Conservation (phyloP, 2,113 vertebrate genomes). For the Sinocyclocheilus maitianheensis region DNA sequence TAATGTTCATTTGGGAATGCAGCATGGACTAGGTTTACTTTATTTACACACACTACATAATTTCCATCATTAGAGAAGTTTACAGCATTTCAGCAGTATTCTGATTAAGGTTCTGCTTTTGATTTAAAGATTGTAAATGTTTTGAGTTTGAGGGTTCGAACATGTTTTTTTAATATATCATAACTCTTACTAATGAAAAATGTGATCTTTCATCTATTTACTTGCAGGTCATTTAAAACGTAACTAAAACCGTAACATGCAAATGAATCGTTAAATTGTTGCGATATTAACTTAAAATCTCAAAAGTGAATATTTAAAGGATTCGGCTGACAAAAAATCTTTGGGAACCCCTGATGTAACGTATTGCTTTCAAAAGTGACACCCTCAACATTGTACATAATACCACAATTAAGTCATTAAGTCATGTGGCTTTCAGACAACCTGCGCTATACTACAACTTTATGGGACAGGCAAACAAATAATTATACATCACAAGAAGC, state of each 20-base stretch:
- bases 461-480: background rate
- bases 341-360: too few species aligned
- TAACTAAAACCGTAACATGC: too few species aligned
- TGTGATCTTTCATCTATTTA: background rate
- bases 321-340: too few species aligned
- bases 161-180: background rate
- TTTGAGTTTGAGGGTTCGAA: background rate
- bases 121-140: background rate
- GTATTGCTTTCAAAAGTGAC: too few species aligned
- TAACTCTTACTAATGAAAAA: background rate
- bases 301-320: too few species aligned
- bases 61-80: too few species aligned
- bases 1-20: too few species aligned
- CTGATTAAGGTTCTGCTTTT: background rate
- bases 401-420: background rate
- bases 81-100: background rate
- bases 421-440: background rate
- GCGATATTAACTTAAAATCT: too few species aligned
- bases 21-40: too few species aligned
- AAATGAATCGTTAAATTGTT: too few species aligned
- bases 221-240: background rate
- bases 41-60: too few species aligned
- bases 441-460: background rate
- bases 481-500: background rate
- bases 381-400: background rate